phyloP scores from a whole-genome alignment of 2,888 invertebrate species.

The Luperina nickerlii region DNA sequence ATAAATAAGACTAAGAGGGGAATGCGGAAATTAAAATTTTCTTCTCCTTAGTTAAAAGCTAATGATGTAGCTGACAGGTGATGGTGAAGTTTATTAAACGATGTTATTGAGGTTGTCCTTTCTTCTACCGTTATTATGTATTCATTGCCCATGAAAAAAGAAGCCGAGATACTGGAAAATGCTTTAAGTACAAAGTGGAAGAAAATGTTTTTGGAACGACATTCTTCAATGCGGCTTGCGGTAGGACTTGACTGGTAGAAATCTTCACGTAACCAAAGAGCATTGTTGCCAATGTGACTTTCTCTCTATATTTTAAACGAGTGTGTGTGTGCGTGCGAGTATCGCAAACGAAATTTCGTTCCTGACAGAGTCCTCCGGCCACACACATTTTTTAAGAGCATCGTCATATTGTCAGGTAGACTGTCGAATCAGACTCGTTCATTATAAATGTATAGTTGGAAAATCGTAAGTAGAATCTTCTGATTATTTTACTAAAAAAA shows the following conservation, averaged over 20 bases:
- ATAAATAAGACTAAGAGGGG: slow-evolving; percentile 42
- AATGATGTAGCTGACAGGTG: slow-evolving; percentile 32
- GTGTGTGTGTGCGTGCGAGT: neutral
- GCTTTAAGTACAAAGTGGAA: neutral
- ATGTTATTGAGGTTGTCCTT: neutral
- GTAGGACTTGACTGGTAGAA: neutral
- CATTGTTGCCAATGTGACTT: neutral
- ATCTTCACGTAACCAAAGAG: neutral
- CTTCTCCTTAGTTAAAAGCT: slow-evolving; percentile 7
- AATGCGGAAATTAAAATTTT: slow-evolving; percentile 52
- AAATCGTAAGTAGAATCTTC: neutral
- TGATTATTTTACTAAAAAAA: neutral
- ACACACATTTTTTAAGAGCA: neutral
- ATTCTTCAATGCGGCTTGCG: neutral
- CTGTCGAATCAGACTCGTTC: neutral
- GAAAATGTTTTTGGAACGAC: too few relatives aligned
- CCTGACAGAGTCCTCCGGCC: neutral
- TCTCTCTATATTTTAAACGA: neutral
- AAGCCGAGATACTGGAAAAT: neutral
- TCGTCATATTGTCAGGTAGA: neutral
- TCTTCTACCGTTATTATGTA: slow-evolving; percentile 1
- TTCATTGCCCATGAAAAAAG: neutral
- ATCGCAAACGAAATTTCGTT: neutral
- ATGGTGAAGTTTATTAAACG: slow-evolving; percentile 5
- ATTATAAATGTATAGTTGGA: neutral